A percentile compares a stretch with the other conserved stretches of the same genome.
These are phyloP conservation scores for Xiphophorus birchmanni DNA, from an alignment of 2,797 vertebrate species.

Conservation along the genomic window DNA sequence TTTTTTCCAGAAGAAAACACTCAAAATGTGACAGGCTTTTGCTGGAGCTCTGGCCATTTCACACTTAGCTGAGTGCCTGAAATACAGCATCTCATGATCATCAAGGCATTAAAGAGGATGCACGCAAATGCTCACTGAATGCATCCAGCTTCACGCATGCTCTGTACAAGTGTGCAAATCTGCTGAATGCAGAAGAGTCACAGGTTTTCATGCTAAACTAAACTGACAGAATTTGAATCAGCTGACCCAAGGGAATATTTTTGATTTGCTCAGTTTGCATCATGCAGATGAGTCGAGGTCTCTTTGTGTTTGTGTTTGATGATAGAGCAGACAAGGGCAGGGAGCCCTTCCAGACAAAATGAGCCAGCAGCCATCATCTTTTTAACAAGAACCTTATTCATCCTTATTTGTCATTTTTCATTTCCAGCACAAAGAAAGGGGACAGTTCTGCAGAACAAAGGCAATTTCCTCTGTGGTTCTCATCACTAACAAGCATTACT, in stretches of 20 bases:
- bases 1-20: not conserved
- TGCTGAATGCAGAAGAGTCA: constrained; percentile 26
- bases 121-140: constrained; percentile 3
- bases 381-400: constrained; percentile 32
- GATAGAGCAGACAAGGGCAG: constrained; percentile 53
- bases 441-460: constrained; percentile 3
- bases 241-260: constrained; percentile 55
- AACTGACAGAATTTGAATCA: constrained; percentile 66
- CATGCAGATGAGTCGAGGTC: constrained; percentile 21
- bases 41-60: constrained; percentile 1
- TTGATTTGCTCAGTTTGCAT: constrained; percentile 62
- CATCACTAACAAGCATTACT: constrained; percentile 30
- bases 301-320: constrained; percentile 24
- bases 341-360: constrained; percentile 67
- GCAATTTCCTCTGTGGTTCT: constrained; percentile 28
- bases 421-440: constrained; percentile 29
- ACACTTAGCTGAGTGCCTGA: constrained; percentile 6
- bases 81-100: constrained; percentile 14
- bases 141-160: constrained; percentile 15
- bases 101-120: not conserved
- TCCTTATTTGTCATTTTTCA: constrained; percentile 38
- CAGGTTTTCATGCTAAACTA: constrained; percentile 49
- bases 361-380: constrained; percentile 53
- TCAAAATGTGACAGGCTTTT: not conserved
- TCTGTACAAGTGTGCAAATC: constrained; percentile 6